Percentiles rank a stretch among this genome's conserved stretches.
These are phyloP conservation scores for Papilio demoleus DNA, from an alignment of 2,888 invertebrate species.

Conservation along the genomic window DNA sequence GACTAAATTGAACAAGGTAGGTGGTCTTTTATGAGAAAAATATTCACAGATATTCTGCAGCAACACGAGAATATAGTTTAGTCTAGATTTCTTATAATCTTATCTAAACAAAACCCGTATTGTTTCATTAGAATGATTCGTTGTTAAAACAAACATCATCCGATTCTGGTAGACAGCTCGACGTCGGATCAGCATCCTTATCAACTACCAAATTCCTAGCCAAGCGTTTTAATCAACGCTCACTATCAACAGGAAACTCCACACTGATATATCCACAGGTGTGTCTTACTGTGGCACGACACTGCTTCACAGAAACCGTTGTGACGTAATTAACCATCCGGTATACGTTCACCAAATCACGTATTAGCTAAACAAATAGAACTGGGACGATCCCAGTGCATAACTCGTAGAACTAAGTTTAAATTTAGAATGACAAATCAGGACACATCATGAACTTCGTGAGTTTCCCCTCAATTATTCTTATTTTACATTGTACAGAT, in stretches of 20 bases:
- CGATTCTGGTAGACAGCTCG: slow-evolving; percentile 37
- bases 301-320: slow-evolving; percentile 59
- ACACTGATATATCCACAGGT: slow-evolving; percentile 65
- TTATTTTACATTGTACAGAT: too few relatives aligned
- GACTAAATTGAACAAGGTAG: too few relatives aligned
- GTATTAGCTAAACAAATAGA: slow-evolving; percentile 31
- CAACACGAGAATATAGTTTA: background rate
- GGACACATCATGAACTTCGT: too few relatives aligned
- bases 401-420: background rate
- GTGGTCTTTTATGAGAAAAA: too few relatives aligned
- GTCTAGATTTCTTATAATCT: background rate
- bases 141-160: slow-evolving; percentile 10
- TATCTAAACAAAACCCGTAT: slow-evolving; percentile 1
- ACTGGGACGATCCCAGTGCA: slow-evolving; percentile 28
- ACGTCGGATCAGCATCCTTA: slow-evolving; percentile 32
- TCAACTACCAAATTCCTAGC: slow-evolving; percentile 33
- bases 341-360: slow-evolving; percentile 43
- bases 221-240: slow-evolving; percentile 32
- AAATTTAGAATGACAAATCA: background rate
- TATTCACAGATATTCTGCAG: too few relatives aligned
- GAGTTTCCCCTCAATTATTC: too few relatives aligned
- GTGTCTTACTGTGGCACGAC: slow-evolving; percentile 49
- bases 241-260: slow-evolving; percentile 68
- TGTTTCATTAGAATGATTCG: background rate
- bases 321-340: slow-evolving; percentile 59